A percentile compares a stretch with the other conserved stretches of the same genome.
Conservation (phyloP, 2,113 vertebrate species). For the Pluvialis apricaria region DNA sequence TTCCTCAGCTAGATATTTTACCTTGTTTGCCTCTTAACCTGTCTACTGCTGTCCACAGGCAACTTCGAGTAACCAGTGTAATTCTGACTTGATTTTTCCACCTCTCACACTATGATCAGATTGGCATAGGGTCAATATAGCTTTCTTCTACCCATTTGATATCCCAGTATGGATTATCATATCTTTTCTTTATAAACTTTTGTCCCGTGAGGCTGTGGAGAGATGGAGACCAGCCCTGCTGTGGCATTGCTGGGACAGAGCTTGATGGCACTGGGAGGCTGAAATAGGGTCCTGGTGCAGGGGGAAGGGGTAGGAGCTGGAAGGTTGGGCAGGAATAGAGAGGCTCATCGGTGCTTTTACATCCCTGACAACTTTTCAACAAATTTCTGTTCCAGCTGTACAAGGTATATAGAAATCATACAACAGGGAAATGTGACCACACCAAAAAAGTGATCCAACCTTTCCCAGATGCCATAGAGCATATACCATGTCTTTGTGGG, state of each 20-base stretch:
- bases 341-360: neutral
- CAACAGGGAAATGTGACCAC: neutral
- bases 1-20: neutral
- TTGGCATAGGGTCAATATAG: neutral
- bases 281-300: neutral
- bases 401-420: neutral
- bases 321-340: neutral
- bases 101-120: neutral
- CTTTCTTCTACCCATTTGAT: neutral
- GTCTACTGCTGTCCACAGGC: too few relatives aligned
- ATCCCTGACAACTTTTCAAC: neutral
- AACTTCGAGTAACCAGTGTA: neutral
- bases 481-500: neutral
- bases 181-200: neutral
- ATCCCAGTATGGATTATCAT: neutral
- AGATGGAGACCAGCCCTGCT: neutral
- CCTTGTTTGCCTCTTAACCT: neutral
- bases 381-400: neutral
- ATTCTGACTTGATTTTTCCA: neutral
- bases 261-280: neutral
- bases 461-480: neutral
- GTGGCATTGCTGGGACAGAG: rapidly evolving
- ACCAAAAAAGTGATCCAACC: neutral
- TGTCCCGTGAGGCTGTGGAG: neutral
- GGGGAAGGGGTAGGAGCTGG: neutral